Base-by-base conservation (phyloP, 2,888 invertebrate species). In the Autographa pulchrina region DNA sequence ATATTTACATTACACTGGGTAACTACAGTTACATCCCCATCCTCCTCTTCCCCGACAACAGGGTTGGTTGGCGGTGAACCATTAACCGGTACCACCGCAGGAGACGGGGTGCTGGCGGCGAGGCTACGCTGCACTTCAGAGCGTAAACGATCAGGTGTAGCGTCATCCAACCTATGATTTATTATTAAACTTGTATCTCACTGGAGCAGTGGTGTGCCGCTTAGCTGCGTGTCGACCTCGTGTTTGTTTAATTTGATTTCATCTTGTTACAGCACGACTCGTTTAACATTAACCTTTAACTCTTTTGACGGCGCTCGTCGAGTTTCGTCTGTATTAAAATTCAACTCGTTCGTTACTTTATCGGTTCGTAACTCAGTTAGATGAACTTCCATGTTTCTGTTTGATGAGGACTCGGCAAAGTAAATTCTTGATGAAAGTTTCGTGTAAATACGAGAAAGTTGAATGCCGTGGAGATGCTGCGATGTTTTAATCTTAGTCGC, bases 311-410 rank as follows among this genome's bases (percentile, higher is more conserved):
- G 62, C 63, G 65, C 67, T 74, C 76, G 65, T 54, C 32, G 60
- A 77, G 70, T 77, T 69, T 64, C 81, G 80, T 84, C 82, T 77
- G 83, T 86, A 90, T 90, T 90, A 88, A 89, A 89, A 92, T 91
- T 91, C 86, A 86, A 86, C 86, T 89, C 87, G 84, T 86, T 89
- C 86, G 78, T 85, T 88, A 85, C 88, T 90, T 90, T 90, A 91
- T 91, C 88, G 91, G 88, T 89, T 87, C 80, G 84, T 89, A 92
- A 91, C 88, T 88, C 84, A 87, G 88, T 92, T 90, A 88, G 83
- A 88, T 83, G 74, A 87, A 92, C 85, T 90, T 91, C 83, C 85
- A 85, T 91, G 92, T 90, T 92, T 91, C 89, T 87, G 87, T 91
- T 92, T 90, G 91, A 90, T 86, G 89, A 90, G 86, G 82, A 88